These are phyloP conservation scores for Achatina immaculata DNA, from an alignment of 1,140 invertebrate genomes.

Conservation along the genomic window DNA sequence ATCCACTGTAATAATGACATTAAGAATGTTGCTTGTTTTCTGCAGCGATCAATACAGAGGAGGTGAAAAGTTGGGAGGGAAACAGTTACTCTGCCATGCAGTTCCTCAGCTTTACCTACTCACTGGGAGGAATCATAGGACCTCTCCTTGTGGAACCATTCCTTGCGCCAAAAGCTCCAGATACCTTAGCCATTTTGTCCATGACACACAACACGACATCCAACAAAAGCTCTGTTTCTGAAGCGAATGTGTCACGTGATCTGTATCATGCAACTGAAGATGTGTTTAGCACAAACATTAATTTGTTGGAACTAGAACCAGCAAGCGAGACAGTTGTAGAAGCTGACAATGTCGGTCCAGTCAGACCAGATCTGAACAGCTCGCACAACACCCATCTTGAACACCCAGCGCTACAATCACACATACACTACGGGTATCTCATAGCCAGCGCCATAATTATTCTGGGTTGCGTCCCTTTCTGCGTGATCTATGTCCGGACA, in stretches of 20 bases:
- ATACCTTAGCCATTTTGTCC: not conserved
- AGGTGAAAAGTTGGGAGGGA: constrained; percentile 71
- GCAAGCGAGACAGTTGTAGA: not conserved
- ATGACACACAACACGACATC: not conserved
- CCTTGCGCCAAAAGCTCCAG: constrained; percentile 35
- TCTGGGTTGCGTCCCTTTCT: constrained; percentile 11
- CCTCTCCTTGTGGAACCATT: constrained; percentile 52
- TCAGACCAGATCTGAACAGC: not conserved
- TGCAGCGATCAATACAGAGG: constrained; percentile 71
- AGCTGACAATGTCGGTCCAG: not conserved
- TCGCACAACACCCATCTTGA: not conserved
- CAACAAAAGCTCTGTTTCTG: not conserved
- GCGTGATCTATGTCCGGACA: constrained; percentile 17
- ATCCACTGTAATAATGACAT: no score
- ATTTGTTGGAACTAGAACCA: not conserved
- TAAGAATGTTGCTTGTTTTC: no score
- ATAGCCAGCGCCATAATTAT: constrained; percentile 29
- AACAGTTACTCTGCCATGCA: constrained; percentile 58
- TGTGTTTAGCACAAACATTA: not conserved
- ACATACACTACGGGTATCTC: constrained; percentile 34
- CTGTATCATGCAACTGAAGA: not conserved
- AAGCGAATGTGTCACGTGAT: not conserved
- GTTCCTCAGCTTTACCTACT: constrained; percentile 49
- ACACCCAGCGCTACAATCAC: not conserved
- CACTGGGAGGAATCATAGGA: constrained; percentile 51